Evolutionary conservation across 2,888 invertebrate species (phyloP), one percentile per base, ranked within the genome.

Genomic region (Pardosa pseudoannulata): DNA sequence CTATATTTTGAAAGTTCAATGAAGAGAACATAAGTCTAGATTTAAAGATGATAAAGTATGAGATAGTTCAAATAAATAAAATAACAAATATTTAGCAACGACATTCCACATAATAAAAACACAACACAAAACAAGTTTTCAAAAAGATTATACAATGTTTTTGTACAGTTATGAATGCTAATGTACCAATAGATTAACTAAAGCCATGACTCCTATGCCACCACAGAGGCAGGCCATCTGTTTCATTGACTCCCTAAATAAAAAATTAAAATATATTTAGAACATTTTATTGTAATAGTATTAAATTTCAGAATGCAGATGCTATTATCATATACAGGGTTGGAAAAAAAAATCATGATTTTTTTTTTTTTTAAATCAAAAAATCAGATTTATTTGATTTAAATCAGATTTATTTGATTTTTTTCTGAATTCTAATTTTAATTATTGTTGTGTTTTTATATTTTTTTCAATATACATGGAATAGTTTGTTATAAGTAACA

Each of bases 181-280:
- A 32, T 83, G 83, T 9, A 64, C 72, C 2, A 83, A 56, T 11
- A 78, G 5, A 78, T 65, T 79, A 13, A 86, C 79, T 23, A 86
- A 39, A 28, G 79, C 89, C 89, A 89, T 89, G 0, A 89, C 75
- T 13, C 62, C 83, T 6, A 89, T 88, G 7, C 89, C 89, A 31
- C 78, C 68, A 56, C 88, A 81, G 0, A 89, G 68, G 62, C 88
- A 86, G 13, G 80, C 27, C 73, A 89, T 75, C 65, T 89, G 89
- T 64, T 89, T 88, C 65, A 89, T 56, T 9, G 89, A 89, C 76
- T 89, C 88, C 79, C 88, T 82, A 39, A 29, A 80, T 50, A 1
- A 7, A 36, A 9, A 36, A 36, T 7, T 36, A 36, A n/a, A n/a
- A n/a, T n/a, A n/a, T n/a, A n/a, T n/a, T n/a, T n/a, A n/a, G n/a